These are phyloP conservation scores for Leuctra nigra DNA, from an alignment of 2,888 invertebrate species.

Conservation along the genomic window DNA sequence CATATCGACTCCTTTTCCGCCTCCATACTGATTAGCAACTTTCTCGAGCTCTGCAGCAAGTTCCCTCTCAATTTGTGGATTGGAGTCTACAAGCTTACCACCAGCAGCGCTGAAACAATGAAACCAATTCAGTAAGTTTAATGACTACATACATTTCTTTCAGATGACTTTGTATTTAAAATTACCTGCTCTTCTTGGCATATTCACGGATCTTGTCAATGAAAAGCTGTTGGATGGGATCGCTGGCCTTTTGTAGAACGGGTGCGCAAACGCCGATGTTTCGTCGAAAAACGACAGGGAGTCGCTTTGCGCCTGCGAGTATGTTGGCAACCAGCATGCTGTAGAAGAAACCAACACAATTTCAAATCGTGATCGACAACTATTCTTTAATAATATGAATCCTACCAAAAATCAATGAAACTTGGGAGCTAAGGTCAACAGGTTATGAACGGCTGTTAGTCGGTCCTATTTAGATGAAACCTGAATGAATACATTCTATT, in stretches of 20 bases:
- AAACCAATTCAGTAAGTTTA: not conserved
- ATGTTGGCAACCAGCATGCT: conserved; percentile 36
- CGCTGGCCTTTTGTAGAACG: conserved; percentile 60
- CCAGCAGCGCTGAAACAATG: conserved; percentile 49
- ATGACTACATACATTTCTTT: not conserved
- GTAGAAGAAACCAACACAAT: too few relatives aligned
- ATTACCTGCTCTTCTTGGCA: conserved; percentile 77
- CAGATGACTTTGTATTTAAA: not conserved
- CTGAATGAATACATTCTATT: too few relatives aligned
- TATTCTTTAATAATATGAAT: too few relatives aligned
- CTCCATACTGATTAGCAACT: conserved; percentile 68
- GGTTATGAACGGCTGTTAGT: too few relatives aligned
- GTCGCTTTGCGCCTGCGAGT: conserved; percentile 18
- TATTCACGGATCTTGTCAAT: conserved; percentile 89
- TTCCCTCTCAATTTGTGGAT: conserved; percentile 67
- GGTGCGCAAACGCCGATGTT: conserved; percentile 68
- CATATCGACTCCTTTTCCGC: conserved; percentile 74
- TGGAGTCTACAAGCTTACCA: conserved; percentile 76
- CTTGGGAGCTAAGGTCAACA: too few relatives aligned
- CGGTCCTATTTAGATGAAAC: too few relatives aligned
- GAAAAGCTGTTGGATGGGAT: conserved; percentile 92
- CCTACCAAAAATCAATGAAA: too few relatives aligned
- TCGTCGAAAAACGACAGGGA: conserved; percentile 42
- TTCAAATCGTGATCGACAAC: too few relatives aligned
- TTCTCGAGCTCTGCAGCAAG: conserved; percentile 72